A percentile compares a stretch with the other conserved stretches of the same genome.
Conservation (phyloP, 2,113 vertebrate species). For the Pseudopipra pipra region DNA sequence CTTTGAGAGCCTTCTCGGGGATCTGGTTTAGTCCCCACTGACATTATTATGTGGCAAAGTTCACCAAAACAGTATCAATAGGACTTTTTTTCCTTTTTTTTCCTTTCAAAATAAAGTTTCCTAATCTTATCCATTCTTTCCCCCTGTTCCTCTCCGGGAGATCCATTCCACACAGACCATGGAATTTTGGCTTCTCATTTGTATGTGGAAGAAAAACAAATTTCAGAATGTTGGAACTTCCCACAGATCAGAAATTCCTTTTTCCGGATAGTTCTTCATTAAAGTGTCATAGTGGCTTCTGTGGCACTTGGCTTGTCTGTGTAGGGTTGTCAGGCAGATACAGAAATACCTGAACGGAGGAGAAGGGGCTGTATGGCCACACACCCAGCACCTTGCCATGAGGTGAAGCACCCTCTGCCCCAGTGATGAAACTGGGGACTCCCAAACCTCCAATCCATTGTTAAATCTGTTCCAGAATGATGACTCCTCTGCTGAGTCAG, state of each 20-base stretch:
- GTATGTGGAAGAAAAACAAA: not conserved
- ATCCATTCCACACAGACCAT: not conserved
- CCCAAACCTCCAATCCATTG: not conserved
- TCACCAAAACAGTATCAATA: not conserved
- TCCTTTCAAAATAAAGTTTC: not conserved
- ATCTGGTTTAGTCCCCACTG: not conserved
- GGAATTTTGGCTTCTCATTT: slow-evolving; percentile 32
- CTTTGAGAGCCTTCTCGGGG: not conserved
- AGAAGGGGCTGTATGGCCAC: not conserved
- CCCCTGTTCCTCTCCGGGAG: not conserved
- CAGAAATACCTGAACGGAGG: not conserved
- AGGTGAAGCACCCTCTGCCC: not conserved
- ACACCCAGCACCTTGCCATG: fast-evolving
- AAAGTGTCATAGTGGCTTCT: not conserved
- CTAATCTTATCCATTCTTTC: not conserved
- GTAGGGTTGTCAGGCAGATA: not conserved
- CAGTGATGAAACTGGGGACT: not conserved
- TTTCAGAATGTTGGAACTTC: slow-evolving; percentile 28
- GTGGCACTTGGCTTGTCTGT: not conserved
- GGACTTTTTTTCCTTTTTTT: not conserved
- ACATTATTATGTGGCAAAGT: not conserved
- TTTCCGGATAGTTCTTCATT: not conserved
- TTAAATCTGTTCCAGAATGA: not conserved
- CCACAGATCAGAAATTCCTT: not conserved
- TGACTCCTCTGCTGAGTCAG: not conserved